Conservation (phyloP, 2,888 invertebrate genomes). For the Cantharis rustica region DNA sequence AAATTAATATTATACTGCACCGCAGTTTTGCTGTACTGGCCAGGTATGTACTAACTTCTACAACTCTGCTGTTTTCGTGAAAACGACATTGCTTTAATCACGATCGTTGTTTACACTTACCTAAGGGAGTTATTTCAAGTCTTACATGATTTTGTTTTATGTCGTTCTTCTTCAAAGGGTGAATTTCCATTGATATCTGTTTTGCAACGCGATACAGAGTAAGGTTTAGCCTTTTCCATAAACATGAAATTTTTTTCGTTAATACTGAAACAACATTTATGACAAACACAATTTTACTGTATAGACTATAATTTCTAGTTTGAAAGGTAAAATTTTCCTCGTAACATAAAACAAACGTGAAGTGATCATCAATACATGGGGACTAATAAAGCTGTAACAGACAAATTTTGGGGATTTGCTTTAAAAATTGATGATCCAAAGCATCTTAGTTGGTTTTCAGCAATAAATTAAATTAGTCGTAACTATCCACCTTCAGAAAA, state of each 20-base stretch:
- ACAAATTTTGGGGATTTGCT: background rate
- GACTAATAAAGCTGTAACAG: background rate
- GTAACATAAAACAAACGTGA: background rate
- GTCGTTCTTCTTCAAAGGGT: background rate
- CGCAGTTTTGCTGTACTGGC: too few relatives aligned
- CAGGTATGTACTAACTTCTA: too few relatives aligned
- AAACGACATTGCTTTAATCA: background rate
- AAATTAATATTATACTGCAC: too few relatives aligned
- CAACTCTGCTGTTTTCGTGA: background rate
- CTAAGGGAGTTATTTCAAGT: background rate
- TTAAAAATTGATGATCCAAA: background rate
- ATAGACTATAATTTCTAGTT: background rate
- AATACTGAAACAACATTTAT: background rate
- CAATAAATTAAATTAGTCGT: background rate
- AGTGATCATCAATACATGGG: background rate
- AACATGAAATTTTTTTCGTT: background rate
- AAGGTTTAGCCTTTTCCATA: background rate
- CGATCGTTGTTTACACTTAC: background rate
- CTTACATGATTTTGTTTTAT: background rate
- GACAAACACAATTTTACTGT: background rate
- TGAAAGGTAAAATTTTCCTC: background rate
- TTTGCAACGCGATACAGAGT: background rate
- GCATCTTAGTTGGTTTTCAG: background rate
- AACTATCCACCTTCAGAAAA: background rate
- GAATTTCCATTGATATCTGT: background rate